Evolutionary conservation across 2,113 vertebrate genomes (phyloP), one percentile per base, ranked within the genome.

Genomic region (Terrapene triunguis): DNA sequence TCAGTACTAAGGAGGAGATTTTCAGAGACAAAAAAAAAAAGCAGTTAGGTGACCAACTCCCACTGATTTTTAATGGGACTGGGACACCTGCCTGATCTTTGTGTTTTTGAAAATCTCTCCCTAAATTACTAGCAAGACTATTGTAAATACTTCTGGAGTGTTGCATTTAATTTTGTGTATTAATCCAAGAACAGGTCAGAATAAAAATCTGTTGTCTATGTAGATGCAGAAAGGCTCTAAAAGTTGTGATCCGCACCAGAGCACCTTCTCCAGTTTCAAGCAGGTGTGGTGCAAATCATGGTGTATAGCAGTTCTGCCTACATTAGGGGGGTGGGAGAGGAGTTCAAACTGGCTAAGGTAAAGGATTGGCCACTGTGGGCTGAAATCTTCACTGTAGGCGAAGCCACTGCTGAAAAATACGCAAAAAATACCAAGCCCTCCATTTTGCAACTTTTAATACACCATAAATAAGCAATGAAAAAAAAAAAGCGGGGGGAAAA

Each of bases 11-110:
- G 6, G 9, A 12, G 17, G 29, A 80, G 12, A 8, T 74, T 87
- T 87, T 72, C 17, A 82, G 59, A n/a, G 48, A 59, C 13, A 29
- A 2, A 53, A 42, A 2, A 53, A 42, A 42, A 85, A 48, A 4
- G 5, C 12, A 42, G 25, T 4, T 10, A 35, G 38, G 5, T 59
- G 27, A 6, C 10, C 7, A n/a, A 22, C 21, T 59, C 65, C 13
- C 32, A 4, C 17, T 29, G 17, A 1, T 83, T 24, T 72, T 47
- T 10, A 47, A 8, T 27, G 25, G 25, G 25, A 14, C 12, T 47
- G 21, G 11, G 51, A 44, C 7, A 19, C 38, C 35, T 87, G 29
- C 6, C 25, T 1, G 2, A 0, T 3, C 1, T 10, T 78, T 10
- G 4, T n/a, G 22, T 22, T 22, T 94, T 81, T 90, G 84, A 44